phyloP scores from a whole-genome alignment of 2,888 invertebrate species.

The Chymomyza procnemis region DNA sequence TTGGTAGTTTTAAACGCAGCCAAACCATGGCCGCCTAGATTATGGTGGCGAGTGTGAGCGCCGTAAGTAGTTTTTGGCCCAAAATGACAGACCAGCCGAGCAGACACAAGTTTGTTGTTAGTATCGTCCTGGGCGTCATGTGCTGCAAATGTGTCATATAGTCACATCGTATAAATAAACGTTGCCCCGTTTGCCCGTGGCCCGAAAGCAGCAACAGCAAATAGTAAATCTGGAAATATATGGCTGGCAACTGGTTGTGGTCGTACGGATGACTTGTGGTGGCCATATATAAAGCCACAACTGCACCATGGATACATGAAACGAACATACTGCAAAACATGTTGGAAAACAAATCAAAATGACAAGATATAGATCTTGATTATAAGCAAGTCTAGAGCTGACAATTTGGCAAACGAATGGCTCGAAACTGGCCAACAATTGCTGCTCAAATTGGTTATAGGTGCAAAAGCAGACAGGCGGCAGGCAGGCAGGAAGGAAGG shows the following conservation, averaged over 20 bases:
- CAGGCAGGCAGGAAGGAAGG: conserved; percentile 6
- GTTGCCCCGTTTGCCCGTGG: too few species aligned
- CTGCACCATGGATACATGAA: neutral
- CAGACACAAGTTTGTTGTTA: neutral
- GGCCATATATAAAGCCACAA: neutral
- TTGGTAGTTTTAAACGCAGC: conserved; percentile 9
- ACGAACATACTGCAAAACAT: conserved; percentile 7
- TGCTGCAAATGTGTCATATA: neutral
- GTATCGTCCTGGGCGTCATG: neutral
- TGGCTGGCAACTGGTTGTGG: conserved; percentile 5
- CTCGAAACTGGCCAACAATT: neutral
- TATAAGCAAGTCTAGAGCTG: conserved; percentile 26
- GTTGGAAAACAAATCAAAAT: conserved; percentile 38
- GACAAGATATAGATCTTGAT: conserved; percentile 58
- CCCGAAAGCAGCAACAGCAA: conserved; percentile 29
- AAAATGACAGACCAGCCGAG: neutral
- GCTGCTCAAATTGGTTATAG: neutral
- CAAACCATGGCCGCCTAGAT: neutral
- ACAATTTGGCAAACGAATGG: conserved; percentile 47
- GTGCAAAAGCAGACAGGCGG: conserved; percentile 8
- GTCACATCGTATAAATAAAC: conserved; percentile 29
- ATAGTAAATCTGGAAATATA: conserved; percentile 44
- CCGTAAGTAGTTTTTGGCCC: neutral
- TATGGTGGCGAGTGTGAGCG: conserved; percentile 1
- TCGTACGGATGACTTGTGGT: neutral